Base-by-base conservation (phyloP, 2,797 vertebrate genomes). In the Schizopygopsis pylzovi region DNA sequence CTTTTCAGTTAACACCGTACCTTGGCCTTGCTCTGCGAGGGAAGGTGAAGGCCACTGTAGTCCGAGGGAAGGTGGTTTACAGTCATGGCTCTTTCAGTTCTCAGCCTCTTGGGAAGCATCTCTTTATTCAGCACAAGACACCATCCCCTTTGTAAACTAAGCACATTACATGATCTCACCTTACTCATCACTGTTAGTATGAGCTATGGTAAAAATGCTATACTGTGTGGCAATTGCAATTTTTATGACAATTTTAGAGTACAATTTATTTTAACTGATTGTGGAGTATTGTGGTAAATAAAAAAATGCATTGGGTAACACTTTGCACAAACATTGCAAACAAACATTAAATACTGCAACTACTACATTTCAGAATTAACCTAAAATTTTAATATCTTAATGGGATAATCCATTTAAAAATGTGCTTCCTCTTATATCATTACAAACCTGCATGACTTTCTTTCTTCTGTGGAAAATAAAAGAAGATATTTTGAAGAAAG, bases 31-130 rank as follows among this genome's bases (percentile, higher is more conserved):
- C 83, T 3, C 92, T 97, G 83, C 89, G 22, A 54, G 96, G 96
- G 37, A 88, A 92, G 71, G 95, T 97, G 78, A 89, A 89, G 54
- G 91, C 92, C 10, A 96, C 96, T 61, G 82, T 97, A 71, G 91
- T 97, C 61, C 90, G 93, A 78, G 96, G 96, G 4, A 93, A 43
- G 76, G 90, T 97, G 86, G 95, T 96, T 87, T 97, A 95, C 92
- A 88, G 91, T 87, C 93, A 96, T 4, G 95, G 96, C 15, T 91
- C 89, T 72, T 95, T 96, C 89, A 92, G 91, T 73, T 56, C 94
- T 1, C 83, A 93, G 54, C 94, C 96, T 76, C 87, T 95, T 79
- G 96, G 96, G 86, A 92, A 94, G 25, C 93, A 90, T 43, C 91
- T 96, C 88, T 91, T 96, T 75, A 71, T 94, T 13, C 91, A 88